These are phyloP conservation scores for Acanthurus tractus DNA, from an alignment of 2,797 vertebrate species.

Conservation along the genomic window DNA sequence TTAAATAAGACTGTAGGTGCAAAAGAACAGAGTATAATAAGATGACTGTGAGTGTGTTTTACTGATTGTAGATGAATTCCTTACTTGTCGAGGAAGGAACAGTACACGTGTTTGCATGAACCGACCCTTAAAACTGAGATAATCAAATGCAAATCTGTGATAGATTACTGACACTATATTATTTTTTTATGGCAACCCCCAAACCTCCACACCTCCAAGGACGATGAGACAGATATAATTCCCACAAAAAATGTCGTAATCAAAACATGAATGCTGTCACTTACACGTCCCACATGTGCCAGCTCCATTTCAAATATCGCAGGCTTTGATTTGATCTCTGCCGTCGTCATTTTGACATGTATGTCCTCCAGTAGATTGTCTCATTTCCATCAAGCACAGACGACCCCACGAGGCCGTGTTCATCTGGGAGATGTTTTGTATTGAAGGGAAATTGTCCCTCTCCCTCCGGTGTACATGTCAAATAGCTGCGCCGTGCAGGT, in stretches of 20 bases:
- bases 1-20: no score
- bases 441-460: slow-evolving; percentile 34
- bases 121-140: no score
- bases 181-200: no score
- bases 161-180: no score
- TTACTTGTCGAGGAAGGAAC: no score
- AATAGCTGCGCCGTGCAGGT: slow-evolving; percentile 45
- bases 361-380: slow-evolving; percentile 36
- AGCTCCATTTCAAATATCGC: slow-evolving; percentile 31
- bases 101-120: no score
- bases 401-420: slow-evolving; percentile 14
- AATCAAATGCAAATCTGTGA: no score
- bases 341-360: slow-evolving; percentile 32
- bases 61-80: no score
- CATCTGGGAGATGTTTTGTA: slow-evolving; percentile 38
- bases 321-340: slow-evolving; percentile 22
- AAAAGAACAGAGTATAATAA: no score
- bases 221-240: slow-evolving; percentile 26
- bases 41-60: no score
- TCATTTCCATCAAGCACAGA: slow-evolving; percentile 43
- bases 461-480: slow-evolving; percentile 49
- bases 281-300: neutral
- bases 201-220: no score
- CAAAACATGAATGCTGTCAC: slow-evolving; percentile 11
- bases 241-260: neutral